phyloP scores from a whole-genome alignment of 2,888 invertebrate genomes.

The Callyntrura guangdongensis region DNA sequence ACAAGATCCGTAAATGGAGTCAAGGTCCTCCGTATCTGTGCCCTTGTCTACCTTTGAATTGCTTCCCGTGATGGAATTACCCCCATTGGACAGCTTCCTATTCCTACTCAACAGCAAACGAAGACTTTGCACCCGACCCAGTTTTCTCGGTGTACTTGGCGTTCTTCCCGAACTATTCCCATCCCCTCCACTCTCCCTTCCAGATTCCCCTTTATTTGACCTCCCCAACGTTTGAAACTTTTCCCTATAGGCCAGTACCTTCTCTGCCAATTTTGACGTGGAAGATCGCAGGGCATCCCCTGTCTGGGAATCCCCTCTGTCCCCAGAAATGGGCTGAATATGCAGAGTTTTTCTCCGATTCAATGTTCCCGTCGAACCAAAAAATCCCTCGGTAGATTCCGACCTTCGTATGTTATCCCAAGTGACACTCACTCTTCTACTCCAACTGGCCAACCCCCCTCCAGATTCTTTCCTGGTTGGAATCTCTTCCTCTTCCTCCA shows the following conservation, averaged over 20 bases:
- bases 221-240: constrained; percentile 61
- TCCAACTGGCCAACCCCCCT: constrained; percentile 88
- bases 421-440: constrained; percentile 88
- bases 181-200: background rate
- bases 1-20: background rate
- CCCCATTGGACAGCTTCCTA: constrained; percentile 84
- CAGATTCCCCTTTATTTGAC: background rate
- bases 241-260: constrained; percentile 59
- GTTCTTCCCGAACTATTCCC: background rate
- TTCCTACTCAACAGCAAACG: constrained; percentile 87
- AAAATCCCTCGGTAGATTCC: constrained; percentile 87
- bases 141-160: constrained; percentile 78
- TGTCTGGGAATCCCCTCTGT: no score
- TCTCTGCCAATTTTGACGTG: constrained; percentile 49
- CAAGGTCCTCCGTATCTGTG: constrained; percentile 82
- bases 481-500: background rate
- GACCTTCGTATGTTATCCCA: constrained; percentile 89
- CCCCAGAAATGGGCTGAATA: constrained; percentile 70
- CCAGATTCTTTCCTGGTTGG: background rate
- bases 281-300: constrained; percentile 5
- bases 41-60: constrained; percentile 80
- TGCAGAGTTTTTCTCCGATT: constrained; percentile 81
- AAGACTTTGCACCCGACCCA: constrained; percentile 88
- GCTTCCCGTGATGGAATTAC: no score
- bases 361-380: constrained; percentile 80